These are phyloP conservation scores for Eupeodes latifasciatus DNA, from an alignment of 2,888 invertebrate species.

Conservation along the genomic window DNA sequence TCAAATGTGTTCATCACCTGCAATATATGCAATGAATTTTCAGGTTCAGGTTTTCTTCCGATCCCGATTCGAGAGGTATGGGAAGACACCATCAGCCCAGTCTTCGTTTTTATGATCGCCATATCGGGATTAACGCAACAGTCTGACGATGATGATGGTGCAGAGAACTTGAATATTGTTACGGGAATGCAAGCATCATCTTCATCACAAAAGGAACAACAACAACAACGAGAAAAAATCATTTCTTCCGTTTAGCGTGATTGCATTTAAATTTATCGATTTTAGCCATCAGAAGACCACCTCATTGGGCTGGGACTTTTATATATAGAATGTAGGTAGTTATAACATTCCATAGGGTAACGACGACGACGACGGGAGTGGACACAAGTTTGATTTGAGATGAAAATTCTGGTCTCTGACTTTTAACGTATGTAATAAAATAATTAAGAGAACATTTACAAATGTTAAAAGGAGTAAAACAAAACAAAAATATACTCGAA, in stretches of 20 bases:
- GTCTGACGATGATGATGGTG: background rate
- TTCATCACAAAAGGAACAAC: background rate
- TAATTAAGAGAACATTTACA: conserved; percentile 30
- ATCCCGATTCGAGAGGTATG: conserved; percentile 4
- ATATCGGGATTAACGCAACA: conserved; percentile 32
- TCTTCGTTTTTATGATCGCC: conserved; percentile 33
- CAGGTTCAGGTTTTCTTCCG: conserved; percentile 3
- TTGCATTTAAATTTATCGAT: conserved; percentile 59
- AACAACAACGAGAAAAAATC: background rate
- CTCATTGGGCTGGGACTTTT: background rate
- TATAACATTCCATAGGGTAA: background rate
- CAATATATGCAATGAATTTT: conserved; percentile 12
- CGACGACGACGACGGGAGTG: background rate
- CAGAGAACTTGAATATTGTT: conserved; percentile 38
- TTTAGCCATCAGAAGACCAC: conserved; percentile 37
- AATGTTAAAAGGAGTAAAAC: conserved; percentile 4
- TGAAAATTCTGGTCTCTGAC: conserved; percentile 3
- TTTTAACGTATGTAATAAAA: conserved; percentile 33
- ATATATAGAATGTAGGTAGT: no score
- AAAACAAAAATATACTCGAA: background rate
- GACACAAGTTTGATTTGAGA: conserved; percentile 22
- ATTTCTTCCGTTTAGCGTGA: conserved; percentile 50
- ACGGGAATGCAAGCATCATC: conserved; percentile 8
- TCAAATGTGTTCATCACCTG: conserved; percentile 40
- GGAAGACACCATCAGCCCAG: background rate